Conservation (phyloP, 2,888 invertebrate species). For the Tipula vernalis region DNA sequence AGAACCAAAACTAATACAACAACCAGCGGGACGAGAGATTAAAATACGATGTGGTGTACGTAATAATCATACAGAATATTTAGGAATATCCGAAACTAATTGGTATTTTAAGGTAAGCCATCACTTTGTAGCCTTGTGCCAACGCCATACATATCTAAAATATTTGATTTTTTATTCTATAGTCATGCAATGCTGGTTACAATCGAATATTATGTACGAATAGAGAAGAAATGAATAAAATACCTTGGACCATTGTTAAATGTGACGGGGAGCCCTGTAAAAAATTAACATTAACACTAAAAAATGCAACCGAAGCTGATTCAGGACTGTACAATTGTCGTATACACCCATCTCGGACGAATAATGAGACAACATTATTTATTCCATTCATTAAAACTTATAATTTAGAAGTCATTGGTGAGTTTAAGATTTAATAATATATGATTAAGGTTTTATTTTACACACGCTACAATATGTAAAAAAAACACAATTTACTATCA, state of each 20-base stretch:
- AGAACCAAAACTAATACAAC: constrained; percentile 28
- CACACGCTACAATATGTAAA: too few species aligned
- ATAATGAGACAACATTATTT: constrained; percentile 24
- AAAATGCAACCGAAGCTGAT: constrained; percentile 30
- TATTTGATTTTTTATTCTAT: neutral
- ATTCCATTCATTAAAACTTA: constrained; percentile 31
- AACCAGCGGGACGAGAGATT: constrained; percentile 28
- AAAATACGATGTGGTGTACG: constrained; percentile 27
- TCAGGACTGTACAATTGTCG: constrained; percentile 33
- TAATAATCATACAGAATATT: constrained; percentile 22
- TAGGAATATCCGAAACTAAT: constrained; percentile 15
- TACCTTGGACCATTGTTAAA: constrained; percentile 26
- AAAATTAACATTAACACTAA: constrained; percentile 23
- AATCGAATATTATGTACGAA: constrained; percentile 22
- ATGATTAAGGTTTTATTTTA: too few species aligned
- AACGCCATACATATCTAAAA: neutral
- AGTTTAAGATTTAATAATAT: constrained; percentile 12
- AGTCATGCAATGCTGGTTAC: constrained; percentile 28
- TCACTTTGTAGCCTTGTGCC: neutral
- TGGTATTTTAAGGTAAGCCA: constrained; percentile 31
- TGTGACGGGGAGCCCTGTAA: constrained; percentile 28
- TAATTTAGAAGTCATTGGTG: constrained; percentile 32
- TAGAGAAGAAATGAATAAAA: constrained; percentile 12
- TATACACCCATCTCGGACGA: constrained; percentile 26
- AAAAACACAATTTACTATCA: too few species aligned